Percentiles rank a stretch among this genome's conserved stretches.
Conservation (phyloP, 2,888 invertebrate species). For the Eupeodes luniger region DNA sequence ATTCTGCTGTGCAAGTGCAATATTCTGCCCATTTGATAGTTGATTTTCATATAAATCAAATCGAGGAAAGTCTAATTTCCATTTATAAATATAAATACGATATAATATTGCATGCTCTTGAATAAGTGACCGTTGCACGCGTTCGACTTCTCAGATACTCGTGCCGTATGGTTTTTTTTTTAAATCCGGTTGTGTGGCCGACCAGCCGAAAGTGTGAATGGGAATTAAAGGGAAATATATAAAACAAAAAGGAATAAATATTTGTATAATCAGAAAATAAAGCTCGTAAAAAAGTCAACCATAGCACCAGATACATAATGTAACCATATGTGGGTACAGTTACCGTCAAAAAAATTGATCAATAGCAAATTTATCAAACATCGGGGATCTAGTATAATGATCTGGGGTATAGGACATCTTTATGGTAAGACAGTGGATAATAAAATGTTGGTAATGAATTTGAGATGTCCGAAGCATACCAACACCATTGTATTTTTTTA, state of each 20-base stretch:
- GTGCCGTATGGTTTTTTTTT: background rate
- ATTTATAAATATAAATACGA: background rate
- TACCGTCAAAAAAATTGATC: too few species aligned
- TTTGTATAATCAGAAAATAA: background rate
- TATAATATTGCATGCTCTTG: too few species aligned
- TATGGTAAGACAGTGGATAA: too few species aligned
- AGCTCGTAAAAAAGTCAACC: constrained; percentile 20
- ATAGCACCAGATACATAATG: too few species aligned
- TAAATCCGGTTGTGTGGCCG: constrained; percentile 1
- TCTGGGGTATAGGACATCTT: too few species aligned
- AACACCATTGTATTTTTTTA: too few species aligned
- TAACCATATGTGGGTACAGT: too few species aligned
- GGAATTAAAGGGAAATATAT: background rate
- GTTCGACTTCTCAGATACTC: constrained; percentile 4
- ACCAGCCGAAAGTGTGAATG: constrained; percentile 62
- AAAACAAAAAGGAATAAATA: constrained; percentile 37
- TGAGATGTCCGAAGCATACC: too few species aligned
- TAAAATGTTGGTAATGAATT: too few species aligned
- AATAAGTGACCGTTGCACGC: constrained; percentile 16
- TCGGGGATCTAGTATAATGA: too few species aligned
- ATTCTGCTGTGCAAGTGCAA: constrained; percentile 27
- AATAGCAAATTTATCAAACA: too few species aligned
- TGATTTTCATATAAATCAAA: constrained; percentile 40
- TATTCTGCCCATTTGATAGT: constrained; percentile 15
- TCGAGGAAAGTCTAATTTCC: constrained; percentile 32